Conservation (phyloP, 2,113 vertebrate species). For the Clarias batrachus region DNA sequence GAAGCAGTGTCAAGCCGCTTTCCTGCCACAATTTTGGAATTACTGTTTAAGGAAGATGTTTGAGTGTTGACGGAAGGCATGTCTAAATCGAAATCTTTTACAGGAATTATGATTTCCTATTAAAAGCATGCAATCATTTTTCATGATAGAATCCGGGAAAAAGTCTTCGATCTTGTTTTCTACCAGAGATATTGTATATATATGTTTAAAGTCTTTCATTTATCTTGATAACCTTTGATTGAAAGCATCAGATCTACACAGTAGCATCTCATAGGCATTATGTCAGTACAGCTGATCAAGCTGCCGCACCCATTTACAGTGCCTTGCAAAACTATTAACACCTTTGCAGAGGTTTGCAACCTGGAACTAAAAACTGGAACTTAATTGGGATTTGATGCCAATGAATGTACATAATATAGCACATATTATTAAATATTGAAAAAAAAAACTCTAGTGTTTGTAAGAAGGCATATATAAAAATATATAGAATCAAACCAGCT, state of each 20-base stretch:
- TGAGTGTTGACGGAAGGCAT: slow-evolving; percentile 34
- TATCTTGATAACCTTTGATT: slow-evolving; percentile 5
- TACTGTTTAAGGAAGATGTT: slow-evolving; percentile 52
- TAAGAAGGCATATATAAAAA: not conserved
- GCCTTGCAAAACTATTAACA: not conserved
- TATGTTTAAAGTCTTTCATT: not conserved
- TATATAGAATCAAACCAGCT: not conserved
- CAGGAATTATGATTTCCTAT: slow-evolving; percentile 51
- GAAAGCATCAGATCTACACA: not conserved
- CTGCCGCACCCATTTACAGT: not conserved
- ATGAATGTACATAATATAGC: not conserved
- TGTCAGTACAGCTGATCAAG: slow-evolving; percentile 10
- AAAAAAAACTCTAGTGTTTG: not conserved
- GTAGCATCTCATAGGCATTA: not conserved
- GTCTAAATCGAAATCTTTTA: slow-evolving; percentile 33
- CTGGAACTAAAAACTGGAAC: not conserved
- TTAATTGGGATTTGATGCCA: not conserved
- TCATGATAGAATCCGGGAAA: not conserved
- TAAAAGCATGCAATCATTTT: slow-evolving; percentile 4
- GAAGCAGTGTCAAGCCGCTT: slow-evolving; percentile 49
- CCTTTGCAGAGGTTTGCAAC: not conserved
- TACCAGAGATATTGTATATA: not conserved
- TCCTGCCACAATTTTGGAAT: slow-evolving; percentile 44
- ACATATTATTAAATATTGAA: not conserved
- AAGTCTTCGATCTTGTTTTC: not conserved